Evolutionary conservation across 2,888 invertebrate species (phyloP).

Genomic region (Teinopalpus imperialis): DNA sequence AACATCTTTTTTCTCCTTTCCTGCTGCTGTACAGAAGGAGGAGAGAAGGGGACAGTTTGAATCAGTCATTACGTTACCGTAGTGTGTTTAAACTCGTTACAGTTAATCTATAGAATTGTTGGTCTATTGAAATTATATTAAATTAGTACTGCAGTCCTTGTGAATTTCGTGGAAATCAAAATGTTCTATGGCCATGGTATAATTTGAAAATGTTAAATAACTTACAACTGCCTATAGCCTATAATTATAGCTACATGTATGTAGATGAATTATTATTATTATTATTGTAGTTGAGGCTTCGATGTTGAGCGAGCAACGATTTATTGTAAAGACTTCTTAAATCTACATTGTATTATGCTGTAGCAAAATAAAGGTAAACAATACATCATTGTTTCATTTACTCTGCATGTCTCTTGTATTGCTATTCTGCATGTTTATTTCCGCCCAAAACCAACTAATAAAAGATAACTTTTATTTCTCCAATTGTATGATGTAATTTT

Average conservation of each 20-base stretch:
- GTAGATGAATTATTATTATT: slow-evolving; percentile 56
- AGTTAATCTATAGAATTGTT: slow-evolving; percentile 56
- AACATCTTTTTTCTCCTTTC: slow-evolving; percentile 66
- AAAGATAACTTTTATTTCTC: not conserved
- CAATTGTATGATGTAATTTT: not conserved
- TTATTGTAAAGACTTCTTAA: slow-evolving; percentile 64
- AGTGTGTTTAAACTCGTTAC: slow-evolving; percentile 52
- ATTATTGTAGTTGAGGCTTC: slow-evolving; percentile 62
- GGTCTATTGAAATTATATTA: slow-evolving; percentile 69
- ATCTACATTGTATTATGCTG: slow-evolving; percentile 65
- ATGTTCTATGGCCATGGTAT: slow-evolving; percentile 73
- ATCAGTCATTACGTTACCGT: slow-evolving; percentile 61
- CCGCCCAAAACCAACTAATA: not conserved
- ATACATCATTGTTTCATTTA: slow-evolving; percentile 64
- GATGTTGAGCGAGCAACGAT: slow-evolving; percentile 56
- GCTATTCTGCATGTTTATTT: slow-evolving; percentile 46
- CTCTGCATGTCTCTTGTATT: slow-evolving; percentile 39
- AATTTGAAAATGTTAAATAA: slow-evolving; percentile 42
- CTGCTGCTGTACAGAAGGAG: slow-evolving; percentile 73
- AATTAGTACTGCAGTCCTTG: slow-evolving; percentile 47
- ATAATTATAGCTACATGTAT: slow-evolving; percentile 46
- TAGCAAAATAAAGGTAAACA: slow-evolving; percentile 70
- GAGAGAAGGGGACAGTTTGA: slow-evolving; percentile 75
- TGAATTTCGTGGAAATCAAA: slow-evolving; percentile 40
- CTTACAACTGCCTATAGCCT: slow-evolving; percentile 64